A percentile compares a stretch with the other conserved stretches of the same genome.
Conservation (phyloP, 2,113 vertebrate genomes). For the Myotis yumanensis region DNA sequence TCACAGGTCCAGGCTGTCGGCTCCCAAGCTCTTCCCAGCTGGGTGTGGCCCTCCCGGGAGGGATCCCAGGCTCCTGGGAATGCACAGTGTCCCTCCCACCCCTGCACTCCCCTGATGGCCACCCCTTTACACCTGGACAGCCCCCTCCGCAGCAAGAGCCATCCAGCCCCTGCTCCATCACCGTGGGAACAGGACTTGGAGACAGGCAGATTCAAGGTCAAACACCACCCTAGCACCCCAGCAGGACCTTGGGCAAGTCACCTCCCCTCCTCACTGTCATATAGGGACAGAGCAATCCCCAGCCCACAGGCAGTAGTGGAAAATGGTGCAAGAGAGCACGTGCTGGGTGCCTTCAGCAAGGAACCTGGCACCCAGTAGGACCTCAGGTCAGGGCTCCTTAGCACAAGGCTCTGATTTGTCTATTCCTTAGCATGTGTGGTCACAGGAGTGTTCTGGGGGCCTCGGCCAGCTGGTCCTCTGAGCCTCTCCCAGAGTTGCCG, state of each 20-base stretch:
- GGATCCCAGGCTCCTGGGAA: not conserved
- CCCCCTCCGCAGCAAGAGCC: not conserved
- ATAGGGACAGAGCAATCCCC: no score
- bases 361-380: not conserved
- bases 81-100: not conserved
- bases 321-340: rapidly evolving
- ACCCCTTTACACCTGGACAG: not conserved
- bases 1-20: no score
- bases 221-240: not conserved
- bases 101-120: not conserved
- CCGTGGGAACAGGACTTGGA: not conserved
- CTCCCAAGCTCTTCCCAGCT: no score
- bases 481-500: constrained; percentile 11
- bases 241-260: not conserved
- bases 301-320: not conserved
- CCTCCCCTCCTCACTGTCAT: not conserved
- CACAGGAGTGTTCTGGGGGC: not conserved
- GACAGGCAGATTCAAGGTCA: not conserved
- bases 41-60: rapidly evolving
- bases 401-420: not conserved
- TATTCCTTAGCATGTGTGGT: rapidly evolving
- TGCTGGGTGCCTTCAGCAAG: rapidly evolving
- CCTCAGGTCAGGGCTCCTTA: not conserved
- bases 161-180: not conserved
- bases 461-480: not conserved